Evolutionary conservation across 2,113 vertebrate species (phyloP), one percentile per base, ranked within the genome.

Genomic region (Ciconia maguari): DNA sequence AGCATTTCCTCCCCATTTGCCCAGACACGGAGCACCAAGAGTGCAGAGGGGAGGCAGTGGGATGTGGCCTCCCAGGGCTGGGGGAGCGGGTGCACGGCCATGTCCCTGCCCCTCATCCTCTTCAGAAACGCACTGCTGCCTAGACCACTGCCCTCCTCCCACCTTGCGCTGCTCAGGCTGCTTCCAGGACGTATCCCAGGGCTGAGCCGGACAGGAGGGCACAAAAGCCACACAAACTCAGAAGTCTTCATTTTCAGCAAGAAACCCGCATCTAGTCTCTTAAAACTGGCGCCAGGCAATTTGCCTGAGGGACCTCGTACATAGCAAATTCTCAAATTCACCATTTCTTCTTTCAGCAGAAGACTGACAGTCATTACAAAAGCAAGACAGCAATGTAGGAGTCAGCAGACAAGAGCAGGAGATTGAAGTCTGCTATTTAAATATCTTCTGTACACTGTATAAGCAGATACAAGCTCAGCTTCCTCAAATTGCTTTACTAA

Each of bases 401-500:
- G 87, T 24, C 19, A 1, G 82, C 44, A 69, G 92, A 32, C n/a
- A 29, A 18, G 75, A 86, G 76, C 66, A 58, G 60, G 88, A 91
- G 93, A 95, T 87, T 71, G 84, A 93, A 85, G 78, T 48, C 84
- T 81, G 74, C 92, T 94, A 27, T 85, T 96, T 78, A 90, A 97
- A 92, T 87, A 72, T 51, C 90, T 69, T 54, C 82, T 49, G 72
- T 41, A 65, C 87, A 36, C 64, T 87, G 84, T 60, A 83, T 87
- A 90, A 97, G 96, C 97, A 93, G 83, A 88, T 62, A 74, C 19
- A 25, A 75, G 91, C 95, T 85, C 76, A 87, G 96, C 93, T 87
- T 48, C 89, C 93, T 92, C 89, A 64, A 91, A 96, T 89, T 93
- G 95, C 96, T 92, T 94, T 90, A 77, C 86, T 95, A 95, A 93